Evolutionary conservation across 2,797 vertebrate genomes (phyloP).

Genomic region (Falco berigora): DNA sequence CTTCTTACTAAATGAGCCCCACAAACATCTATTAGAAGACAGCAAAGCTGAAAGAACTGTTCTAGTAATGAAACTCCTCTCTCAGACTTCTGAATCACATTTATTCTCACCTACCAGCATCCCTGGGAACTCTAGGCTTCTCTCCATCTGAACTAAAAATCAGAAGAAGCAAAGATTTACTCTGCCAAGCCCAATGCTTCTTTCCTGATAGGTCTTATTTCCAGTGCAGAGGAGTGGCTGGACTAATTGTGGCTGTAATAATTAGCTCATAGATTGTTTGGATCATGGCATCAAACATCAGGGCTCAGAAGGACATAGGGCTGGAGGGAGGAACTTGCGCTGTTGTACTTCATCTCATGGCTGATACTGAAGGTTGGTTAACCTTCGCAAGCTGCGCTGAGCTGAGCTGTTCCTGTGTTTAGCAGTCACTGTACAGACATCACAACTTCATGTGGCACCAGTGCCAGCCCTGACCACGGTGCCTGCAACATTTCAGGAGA

Average conservation of each 20-base stretch:
- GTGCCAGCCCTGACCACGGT: too few relatives aligned
- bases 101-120: neutral
- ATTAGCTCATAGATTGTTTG: neutral
- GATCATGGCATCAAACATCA: neutral
- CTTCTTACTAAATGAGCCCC: neutral
- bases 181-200: neutral
- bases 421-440: neutral
- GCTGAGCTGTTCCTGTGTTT: neutral
- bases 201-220: neutral
- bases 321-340: neutral
- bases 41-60: neutral
- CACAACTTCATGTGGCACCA: rapidly evolving
- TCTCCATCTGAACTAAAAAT: neutral
- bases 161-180: neutral
- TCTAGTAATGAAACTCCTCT: neutral
- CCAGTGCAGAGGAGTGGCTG: neutral
- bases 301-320: neutral
- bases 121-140: neutral
- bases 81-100: neutral
- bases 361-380: neutral
- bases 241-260: neutral
- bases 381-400: neutral
- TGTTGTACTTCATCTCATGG: neutral
- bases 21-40: neutral
- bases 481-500: neutral